Base-by-base conservation (phyloP, 2,888 invertebrate species). In the Leptarthrus brevirostris region DNA sequence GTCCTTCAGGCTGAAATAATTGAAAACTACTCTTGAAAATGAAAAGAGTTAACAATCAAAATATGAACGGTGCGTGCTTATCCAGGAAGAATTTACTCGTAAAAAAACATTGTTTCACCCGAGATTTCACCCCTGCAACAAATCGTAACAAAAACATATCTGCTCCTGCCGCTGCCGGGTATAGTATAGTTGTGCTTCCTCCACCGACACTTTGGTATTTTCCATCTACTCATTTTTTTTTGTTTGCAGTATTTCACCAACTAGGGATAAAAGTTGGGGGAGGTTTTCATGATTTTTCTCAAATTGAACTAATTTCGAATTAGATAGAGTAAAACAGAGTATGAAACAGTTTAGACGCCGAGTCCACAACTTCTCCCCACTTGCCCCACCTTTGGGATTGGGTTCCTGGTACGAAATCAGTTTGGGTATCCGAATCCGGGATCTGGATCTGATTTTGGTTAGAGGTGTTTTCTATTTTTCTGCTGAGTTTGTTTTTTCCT, bases 281-380 rank as follows among this genome's bases (percentile, higher is more conserved):
- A 73, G 72, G 34, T 74, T 72, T 75, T 74, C 75, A 74, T 75
- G 75, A 74, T 75, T 74, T 75, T 74, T 75, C 74, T 49, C 72
- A 75, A 75, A 75, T 75, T 75, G 72, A 72, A 74, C 75, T 72
- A 75, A 75, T 75, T 75, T 74, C 69, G 26, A 30, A 49, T 49
- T 66, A 61, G n/a, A n/a, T n/a, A n/a, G 61, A 61, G 61, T 20
- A 40, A 36, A 8, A 12, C 61, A 36, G 18, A 40, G 40, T 40
- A 20, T 40, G 61, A 34, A 30, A 36, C 61, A 61, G 61, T 61
- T 40, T 61, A 61, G 61, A 61, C 40, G 61, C 36, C 26, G 22
- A 12, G 36, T 61, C 40, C 22, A n/a, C 36, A 18, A 8, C 34
- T 16, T 30, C 61, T 20, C 36, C 22, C 18, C 30, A 14, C 30